Evolutionary conservation across 2,888 invertebrate species (phyloP).

Genomic region (Drosophila birchii): DNA sequence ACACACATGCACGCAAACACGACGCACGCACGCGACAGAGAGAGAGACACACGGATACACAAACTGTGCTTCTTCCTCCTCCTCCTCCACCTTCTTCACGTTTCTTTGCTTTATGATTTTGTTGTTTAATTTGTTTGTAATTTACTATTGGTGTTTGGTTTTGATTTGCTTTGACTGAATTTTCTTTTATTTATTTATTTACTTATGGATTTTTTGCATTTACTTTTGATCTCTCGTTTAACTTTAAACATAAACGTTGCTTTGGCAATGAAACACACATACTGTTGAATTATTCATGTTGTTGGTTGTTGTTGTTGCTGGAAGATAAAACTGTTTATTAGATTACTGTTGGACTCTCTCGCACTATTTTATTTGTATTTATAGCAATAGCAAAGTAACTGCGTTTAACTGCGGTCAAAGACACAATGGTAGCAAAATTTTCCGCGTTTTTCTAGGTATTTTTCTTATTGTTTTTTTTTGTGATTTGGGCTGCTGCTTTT

Average conservation of each 20-base stretch:
- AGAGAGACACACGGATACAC: slow-evolving; percentile 49
- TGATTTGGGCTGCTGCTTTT: slow-evolving; percentile 44
- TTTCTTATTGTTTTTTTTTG: slow-evolving; percentile 62
- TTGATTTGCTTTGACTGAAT: slow-evolving; percentile 29
- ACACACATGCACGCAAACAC: slow-evolving; percentile 22
- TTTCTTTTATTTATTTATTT: slow-evolving; percentile 27
- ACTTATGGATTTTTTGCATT: slow-evolving; percentile 36
- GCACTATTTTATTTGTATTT: background rate
- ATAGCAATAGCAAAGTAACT: background rate
- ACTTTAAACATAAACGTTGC: slow-evolving; percentile 45
- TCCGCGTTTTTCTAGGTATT: slow-evolving; percentile 39
- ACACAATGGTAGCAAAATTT: slow-evolving; percentile 26
- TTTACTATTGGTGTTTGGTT: slow-evolving; percentile 42
- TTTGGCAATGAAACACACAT: slow-evolving; percentile 54
- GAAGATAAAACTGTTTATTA: slow-evolving; percentile 26
- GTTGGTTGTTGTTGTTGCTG: slow-evolving; percentile 38
- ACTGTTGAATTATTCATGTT: slow-evolving; percentile 55
- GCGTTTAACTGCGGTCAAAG: background rate
- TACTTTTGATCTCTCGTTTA: slow-evolving; percentile 16
- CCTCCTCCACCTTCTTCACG: slow-evolving; percentile 24
- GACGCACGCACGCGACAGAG: slow-evolving; percentile 30
- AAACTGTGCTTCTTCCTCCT: slow-evolving; percentile 32
- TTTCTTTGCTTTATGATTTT: slow-evolving; percentile 44
- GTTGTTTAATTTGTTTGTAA: slow-evolving; percentile 47
- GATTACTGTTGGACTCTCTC: slow-evolving; percentile 6